Evolutionary conservation across 2,888 invertebrate genomes (phyloP).

Genomic region (Trilocha varians): DNA sequence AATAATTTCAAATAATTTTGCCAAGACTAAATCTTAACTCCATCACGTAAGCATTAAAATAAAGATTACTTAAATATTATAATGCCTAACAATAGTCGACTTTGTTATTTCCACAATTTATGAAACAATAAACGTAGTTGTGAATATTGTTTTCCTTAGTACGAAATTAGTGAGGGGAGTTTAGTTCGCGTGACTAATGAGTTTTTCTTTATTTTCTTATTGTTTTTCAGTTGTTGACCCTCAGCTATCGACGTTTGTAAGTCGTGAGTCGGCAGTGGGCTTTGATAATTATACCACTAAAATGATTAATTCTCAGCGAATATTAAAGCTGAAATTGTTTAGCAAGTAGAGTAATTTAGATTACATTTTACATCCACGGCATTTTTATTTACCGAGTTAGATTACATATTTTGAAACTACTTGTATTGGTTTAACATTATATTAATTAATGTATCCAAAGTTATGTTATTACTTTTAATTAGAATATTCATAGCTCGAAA

Average conservation of each 20-base stretch:
- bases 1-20: too few species aligned
- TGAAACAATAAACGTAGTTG: neutral
- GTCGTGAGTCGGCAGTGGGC: slow-evolving; percentile 27
- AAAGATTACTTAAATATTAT: too few species aligned
- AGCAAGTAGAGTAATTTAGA: slow-evolving; percentile 36
- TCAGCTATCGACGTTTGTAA: slow-evolving; percentile 50
- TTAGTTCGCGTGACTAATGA: slow-evolving; percentile 62
- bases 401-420: too few species aligned
- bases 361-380: slow-evolving; percentile 41
- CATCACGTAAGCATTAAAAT: too few species aligned
- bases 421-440: too few species aligned
- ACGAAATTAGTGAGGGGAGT: slow-evolving; percentile 22
- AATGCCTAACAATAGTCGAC: too few species aligned
- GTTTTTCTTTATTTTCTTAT: slow-evolving; percentile 60
- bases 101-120: neutral
- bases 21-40: too few species aligned
- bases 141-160: neutral
- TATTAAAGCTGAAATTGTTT: slow-evolving; percentile 35
- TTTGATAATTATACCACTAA: slow-evolving; percentile 50
- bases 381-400: slow-evolving; percentile 16
- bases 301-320: slow-evolving; percentile 51
- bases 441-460: too few species aligned
- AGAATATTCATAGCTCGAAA: too few species aligned
- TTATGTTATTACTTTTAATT: too few species aligned
- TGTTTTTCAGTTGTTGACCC: slow-evolving; percentile 67